phyloP scores from a whole-genome alignment of 2,888 invertebrate genomes.

The Strigamia maritima region DNA sequence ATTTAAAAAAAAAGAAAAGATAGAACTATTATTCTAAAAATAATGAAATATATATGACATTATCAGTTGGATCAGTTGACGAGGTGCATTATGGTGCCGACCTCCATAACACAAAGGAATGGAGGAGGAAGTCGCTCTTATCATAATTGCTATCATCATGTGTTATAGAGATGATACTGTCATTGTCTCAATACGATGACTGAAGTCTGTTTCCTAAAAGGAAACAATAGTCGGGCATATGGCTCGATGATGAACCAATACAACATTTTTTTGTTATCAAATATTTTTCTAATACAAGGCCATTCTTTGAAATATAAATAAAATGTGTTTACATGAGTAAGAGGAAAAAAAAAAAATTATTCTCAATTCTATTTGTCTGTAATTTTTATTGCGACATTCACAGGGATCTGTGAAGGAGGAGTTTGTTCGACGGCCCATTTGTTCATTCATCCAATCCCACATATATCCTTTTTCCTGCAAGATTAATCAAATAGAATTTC shows the following conservation, averaged over 20 bases:
- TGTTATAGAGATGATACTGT: constrained; percentile 5
- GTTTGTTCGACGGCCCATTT: constrained; percentile 6
- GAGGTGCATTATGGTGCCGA: constrained; percentile 8
- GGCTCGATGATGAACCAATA: not conserved
- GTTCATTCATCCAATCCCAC: not conserved
- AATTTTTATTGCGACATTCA: constrained; percentile 6
- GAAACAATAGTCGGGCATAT: constrained; percentile 11
- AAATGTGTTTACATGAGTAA: not conserved
- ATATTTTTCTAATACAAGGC: not conserved
- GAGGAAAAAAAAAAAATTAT: not conserved
- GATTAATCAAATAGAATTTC: not conserved
- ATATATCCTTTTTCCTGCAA: not conserved
- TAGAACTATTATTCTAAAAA: not conserved
- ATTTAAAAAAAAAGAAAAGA: not conserved
- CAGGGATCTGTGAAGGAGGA: not conserved
- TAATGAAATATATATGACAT: not conserved
- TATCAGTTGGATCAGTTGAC: constrained; percentile 11
- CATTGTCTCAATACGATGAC: constrained; percentile 23
- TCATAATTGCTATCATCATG: constrained; percentile 16
- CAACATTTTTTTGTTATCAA: not conserved
- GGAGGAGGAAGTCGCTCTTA: constrained; percentile 11
- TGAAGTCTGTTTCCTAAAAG: constrained; percentile 16
- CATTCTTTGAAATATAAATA: not conserved
- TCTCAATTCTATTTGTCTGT: not conserved
- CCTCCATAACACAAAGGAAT: constrained; percentile 7